These are phyloP conservation scores for Ennomos erosarius DNA, from an alignment of 2,888 invertebrate species.

Conservation along the genomic window DNA sequence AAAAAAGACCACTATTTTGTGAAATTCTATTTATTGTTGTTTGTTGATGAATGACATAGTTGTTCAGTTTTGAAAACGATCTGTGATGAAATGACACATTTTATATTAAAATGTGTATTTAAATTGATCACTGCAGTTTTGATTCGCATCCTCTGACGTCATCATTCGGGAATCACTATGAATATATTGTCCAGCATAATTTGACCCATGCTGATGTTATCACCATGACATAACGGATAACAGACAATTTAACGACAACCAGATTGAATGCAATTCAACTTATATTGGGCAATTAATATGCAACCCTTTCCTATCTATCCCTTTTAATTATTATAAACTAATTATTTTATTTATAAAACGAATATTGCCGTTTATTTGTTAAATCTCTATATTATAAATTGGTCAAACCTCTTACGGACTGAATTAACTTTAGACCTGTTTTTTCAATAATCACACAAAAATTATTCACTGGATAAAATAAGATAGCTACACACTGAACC, in stretches of 20 bases:
- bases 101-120: slow-evolving; percentile 81
- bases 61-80: slow-evolving; percentile 51
- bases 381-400: slow-evolving; percentile 27
- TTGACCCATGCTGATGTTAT: too few relatives aligned
- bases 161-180: too few relatives aligned
- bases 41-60: slow-evolving; percentile 28
- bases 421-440: too few relatives aligned
- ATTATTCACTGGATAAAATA: too few relatives aligned
- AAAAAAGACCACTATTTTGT: background rate
- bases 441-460: too few relatives aligned
- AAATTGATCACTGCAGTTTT: slow-evolving; percentile 64
- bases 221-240: too few relatives aligned
- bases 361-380: slow-evolving; percentile 13
- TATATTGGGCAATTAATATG: too few relatives aligned
- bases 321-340: background rate
- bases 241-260: too few relatives aligned
- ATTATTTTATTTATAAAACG: slow-evolving; percentile 1
- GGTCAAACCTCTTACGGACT: too few relatives aligned
- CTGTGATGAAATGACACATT: slow-evolving; percentile 77
- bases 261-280: too few relatives aligned
- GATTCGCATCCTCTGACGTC: slow-evolving; percentile 47
- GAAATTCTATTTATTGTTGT: slow-evolving; percentile 21
- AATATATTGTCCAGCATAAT: too few relatives aligned
- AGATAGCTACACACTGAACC: too few relatives aligned
- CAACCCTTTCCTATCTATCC: slow-evolving; percentile 9